Base-by-base conservation (phyloP, 1,140 invertebrate genomes). In the Acromyrmex heyeri region DNA sequence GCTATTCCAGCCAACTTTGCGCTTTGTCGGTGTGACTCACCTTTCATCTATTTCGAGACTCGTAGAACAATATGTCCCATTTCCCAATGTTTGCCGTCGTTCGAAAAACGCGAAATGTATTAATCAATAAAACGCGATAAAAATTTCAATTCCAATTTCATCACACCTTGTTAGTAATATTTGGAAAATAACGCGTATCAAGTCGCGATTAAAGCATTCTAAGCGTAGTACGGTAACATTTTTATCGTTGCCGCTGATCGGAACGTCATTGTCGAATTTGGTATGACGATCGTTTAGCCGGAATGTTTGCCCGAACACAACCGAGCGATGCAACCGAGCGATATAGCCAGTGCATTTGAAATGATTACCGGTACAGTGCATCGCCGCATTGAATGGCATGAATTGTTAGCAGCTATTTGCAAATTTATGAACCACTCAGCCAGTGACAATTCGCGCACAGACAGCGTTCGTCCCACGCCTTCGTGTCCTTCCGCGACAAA, bases 401-500 rank as follows among this genome's bases (percentile, higher is more conserved):
- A 85, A 87, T 79, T 64, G 86, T 86, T 87, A 75, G 65, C 53
- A 73, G 73, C 72, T 83, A 73, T 77, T 86, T 77, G 48, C 55
- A 65, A 87, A 89, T 89, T 89, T 87, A 89, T 85, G 65, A 87
- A 87, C 34, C 73, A 79, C 65, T 86, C 76, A 16, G 27, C 48
- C 30, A 34, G 67, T 38, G 55, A 64, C 59, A 8, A 64, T 77
- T 77, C 21, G 82, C 34, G 18, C 53, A 50, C 59, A 16, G 21
- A 18, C 30, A 14, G 55, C 30, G 30, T 76, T 27, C 2, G 14
- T 16, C 67, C 57, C 24, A 24, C 38, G 14, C 77, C 38, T 59
- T 16, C 24, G 21, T 16, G 4, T 24, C n/a, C 10, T 30, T 16
- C 1, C 44, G 38, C 21, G 27, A 55, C 48, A 6, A 44, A 64